A percentile compares a stretch with the other conserved stretches of the same genome.
phyloP scores from a whole-genome alignment of 2,113 vertebrate species.

The Muntiacus reevesi region DNA sequence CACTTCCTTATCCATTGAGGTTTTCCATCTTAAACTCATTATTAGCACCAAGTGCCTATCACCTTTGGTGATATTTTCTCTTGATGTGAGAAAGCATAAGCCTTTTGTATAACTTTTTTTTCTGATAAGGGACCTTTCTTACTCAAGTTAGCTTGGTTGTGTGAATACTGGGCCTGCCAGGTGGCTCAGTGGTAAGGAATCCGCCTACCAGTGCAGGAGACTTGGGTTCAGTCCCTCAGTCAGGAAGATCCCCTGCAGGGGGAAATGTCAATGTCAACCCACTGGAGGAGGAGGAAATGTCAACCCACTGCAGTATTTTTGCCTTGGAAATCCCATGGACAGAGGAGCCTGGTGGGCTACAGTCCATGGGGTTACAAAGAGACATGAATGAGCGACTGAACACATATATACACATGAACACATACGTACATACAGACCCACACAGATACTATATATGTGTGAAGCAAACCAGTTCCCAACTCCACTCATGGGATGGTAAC shows the following conservation, averaged over 20 bases:
- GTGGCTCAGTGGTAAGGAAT: background rate
- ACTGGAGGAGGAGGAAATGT: background rate
- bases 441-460: background rate
- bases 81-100: background rate
- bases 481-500: background rate
- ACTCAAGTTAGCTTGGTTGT: background rate
- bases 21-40: background rate
- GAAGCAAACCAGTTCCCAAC: background rate
- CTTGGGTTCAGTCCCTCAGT: background rate
- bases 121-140: background rate
- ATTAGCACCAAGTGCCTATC: background rate
- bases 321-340: background rate
- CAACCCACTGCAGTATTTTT: background rate
- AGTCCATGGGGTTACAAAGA: background rate
- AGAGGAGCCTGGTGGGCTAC: background rate
- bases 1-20: background rate
- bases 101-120: background rate
- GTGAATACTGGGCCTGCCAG: background rate
- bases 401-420: background rate
- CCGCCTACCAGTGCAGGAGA: background rate
- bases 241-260: background rate
- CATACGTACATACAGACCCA: background rate
- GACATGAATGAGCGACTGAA: fast-evolving
- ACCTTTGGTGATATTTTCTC: background rate
- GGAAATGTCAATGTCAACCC: no score